Evolutionary conservation across 2,113 vertebrate species (phyloP).

Genomic region (Turdus rufiventris): DNA sequence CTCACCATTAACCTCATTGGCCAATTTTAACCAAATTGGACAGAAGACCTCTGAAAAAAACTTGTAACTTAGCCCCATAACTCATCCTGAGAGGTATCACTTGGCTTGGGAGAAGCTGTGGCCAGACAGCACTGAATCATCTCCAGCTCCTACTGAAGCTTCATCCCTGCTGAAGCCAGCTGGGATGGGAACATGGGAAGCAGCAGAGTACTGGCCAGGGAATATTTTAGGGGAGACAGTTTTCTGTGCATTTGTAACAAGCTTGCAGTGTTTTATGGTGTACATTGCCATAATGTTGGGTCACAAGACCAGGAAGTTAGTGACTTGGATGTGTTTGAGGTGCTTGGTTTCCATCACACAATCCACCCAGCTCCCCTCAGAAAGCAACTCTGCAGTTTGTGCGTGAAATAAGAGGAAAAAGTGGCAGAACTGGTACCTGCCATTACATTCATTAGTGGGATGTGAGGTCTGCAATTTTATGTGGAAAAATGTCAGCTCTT

Average conservation of each 20-base stretch:
- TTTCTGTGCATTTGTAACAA: neutral
- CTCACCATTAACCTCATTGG: neutral
- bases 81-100: neutral
- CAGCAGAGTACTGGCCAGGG: neutral
- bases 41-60: neutral
- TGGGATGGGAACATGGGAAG: neutral
- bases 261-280: neutral
- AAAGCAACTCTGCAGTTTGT: neutral
- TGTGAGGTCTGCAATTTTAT: neutral
- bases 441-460: neutral
- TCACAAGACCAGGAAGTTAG: neutral
- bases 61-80: neutral
- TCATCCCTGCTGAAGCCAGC: neutral
- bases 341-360: neutral
- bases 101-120: neutral
- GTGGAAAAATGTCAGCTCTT: neutral
- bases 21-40: conserved; percentile 21
- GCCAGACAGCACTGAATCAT: neutral
- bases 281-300: neutral
- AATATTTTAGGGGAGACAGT: neutral
- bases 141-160: neutral
- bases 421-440: neutral
- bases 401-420: neutral
- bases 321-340: neutral
- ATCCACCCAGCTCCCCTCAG: neutral